These are phyloP conservation scores for Sebastes dallii DNA, from an alignment of 2,797 vertebrate genomes.

Conservation along the genomic window DNA sequence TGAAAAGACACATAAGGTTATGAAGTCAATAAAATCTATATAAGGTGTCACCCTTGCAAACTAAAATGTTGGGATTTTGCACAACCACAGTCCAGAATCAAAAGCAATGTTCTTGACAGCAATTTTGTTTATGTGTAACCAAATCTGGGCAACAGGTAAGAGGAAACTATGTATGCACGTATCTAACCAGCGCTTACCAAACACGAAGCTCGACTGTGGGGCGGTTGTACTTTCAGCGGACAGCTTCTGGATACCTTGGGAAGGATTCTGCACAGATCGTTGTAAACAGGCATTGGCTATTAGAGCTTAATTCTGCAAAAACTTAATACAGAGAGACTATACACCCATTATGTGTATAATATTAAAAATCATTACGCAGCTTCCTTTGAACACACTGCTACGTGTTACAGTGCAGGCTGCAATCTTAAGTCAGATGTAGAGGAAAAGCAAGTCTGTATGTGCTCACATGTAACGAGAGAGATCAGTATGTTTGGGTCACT, in stretches of 20 bases:
- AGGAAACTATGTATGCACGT: no score
- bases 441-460: not conserved
- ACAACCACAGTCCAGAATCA: not conserved
- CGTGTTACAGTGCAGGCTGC: not conserved
- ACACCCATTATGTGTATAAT: not conserved
- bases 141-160: not conserved
- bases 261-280: slow-evolving; percentile 66
- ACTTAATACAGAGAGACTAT: not conserved
- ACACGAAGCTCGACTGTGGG: slow-evolving; percentile 66
- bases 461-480: not conserved
- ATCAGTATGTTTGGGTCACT: not conserved
- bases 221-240: slow-evolving; percentile 47
- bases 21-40: not conserved
- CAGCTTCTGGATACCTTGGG: slow-evolving; percentile 63
- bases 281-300: not conserved
- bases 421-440: not conserved
- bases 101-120: not conserved
- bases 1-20: slow-evolving; percentile 20
- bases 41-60: not conserved
- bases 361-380: not conserved
- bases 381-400: not conserved
- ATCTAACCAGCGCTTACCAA: slow-evolving; percentile 67
- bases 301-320: not conserved
- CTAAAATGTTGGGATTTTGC: not conserved
- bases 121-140: not conserved